Evolutionary conservation across 2,113 vertebrate species (phyloP).

Genomic region (Passer montanus): DNA sequence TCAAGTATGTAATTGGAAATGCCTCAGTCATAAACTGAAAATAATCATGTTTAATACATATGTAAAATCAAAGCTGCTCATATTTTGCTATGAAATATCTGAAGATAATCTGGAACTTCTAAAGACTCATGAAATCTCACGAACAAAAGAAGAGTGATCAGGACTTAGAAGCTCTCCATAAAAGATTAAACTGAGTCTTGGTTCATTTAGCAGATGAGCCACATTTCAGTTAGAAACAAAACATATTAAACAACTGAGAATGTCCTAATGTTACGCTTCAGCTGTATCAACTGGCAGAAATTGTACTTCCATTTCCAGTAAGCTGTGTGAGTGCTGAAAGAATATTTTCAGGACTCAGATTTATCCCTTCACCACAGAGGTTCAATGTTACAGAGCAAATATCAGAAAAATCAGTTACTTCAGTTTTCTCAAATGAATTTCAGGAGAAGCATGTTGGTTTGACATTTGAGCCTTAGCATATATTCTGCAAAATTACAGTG

Average conservation of each 20-base stretch:
- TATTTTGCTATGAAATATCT: neutral
- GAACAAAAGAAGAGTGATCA: neutral
- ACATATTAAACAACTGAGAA: neutral
- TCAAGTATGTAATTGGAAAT: neutral
- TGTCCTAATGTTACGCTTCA: conserved; percentile 31
- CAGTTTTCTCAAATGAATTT: neutral
- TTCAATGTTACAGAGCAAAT: neutral
- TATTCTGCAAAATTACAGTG: neutral
- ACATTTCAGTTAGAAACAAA: conserved; percentile 27
- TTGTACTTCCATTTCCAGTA: conserved; percentile 12
- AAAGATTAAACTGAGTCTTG: neutral
- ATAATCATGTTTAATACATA: neutral
- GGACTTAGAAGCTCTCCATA: neutral
- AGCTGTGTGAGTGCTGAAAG: conserved; percentile 25
- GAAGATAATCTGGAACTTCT: neutral
- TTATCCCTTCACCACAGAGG: neutral
- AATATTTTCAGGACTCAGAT: conserved; percentile 11
- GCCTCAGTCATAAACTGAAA: neutral
- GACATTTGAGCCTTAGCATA: neutral
- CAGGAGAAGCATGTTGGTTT: neutral
- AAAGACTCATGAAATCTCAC: neutral
- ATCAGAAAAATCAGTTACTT: neutral
- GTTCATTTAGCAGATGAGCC: conserved; percentile 31
- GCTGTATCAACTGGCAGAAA: conserved; percentile 35
- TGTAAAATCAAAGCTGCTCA: neutral